These are phyloP conservation scores for Tethea ocularis DNA, from an alignment of 2,888 invertebrate genomes.

Conservation along the genomic window DNA sequence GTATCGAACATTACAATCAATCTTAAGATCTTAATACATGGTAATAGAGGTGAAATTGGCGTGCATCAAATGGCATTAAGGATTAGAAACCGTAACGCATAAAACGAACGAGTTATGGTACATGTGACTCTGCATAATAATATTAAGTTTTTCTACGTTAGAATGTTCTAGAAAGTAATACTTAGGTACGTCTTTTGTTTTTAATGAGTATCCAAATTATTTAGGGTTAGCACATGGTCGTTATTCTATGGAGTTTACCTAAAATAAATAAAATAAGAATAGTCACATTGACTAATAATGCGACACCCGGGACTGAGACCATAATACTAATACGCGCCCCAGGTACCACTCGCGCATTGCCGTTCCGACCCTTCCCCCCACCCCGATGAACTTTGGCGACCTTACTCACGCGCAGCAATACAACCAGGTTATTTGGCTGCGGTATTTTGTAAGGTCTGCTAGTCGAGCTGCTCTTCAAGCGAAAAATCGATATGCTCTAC, in stretches of 20 bases:
- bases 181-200: conserved; percentile 9
- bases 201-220: conserved; percentile 15
- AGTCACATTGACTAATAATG: too few species aligned
- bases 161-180: conserved; percentile 41
- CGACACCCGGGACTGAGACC: too few species aligned
- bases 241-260: not conserved
- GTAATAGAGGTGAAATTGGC: conserved; percentile 9
- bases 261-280: too few species aligned
- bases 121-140: conserved; percentile 29
- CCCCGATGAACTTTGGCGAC: too few species aligned
- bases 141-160: conserved; percentile 35
- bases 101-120: conserved; percentile 15
- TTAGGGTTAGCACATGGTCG: not conserved
- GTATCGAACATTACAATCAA: conserved; percentile 3
- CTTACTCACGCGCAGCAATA: too few species aligned
- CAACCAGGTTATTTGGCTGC: too few species aligned
- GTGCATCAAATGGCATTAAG: conserved; percentile 39
- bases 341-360: too few species aligned
- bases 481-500: too few species aligned
- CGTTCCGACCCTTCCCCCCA: too few species aligned
- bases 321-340: too few species aligned
- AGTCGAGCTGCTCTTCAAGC: too few species aligned
- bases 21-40: not conserved
- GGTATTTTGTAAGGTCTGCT: too few species aligned
- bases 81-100: conserved; percentile 56